Base-by-base conservation (phyloP, 2,888 invertebrate species). In the Caenorhabditis panamensis region DNA sequence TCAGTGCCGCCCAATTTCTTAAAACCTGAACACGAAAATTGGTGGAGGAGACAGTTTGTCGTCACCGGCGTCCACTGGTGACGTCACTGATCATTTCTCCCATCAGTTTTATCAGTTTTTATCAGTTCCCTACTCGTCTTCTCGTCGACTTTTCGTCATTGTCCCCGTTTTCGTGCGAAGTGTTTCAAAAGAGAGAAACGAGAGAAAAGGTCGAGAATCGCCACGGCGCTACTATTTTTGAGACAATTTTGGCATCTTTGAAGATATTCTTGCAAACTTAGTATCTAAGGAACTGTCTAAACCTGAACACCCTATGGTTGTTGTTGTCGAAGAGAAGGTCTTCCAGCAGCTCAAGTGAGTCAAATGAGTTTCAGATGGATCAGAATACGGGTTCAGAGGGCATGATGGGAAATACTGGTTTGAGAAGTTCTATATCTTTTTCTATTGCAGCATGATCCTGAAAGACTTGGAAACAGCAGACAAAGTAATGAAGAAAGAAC, bases 391-490 rank as follows among this genome's bases (percentile, higher is more conserved):
- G 47, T 59, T 28, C 22, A 56, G 11, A 16, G 8, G 37, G 41
- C n/a, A n/a, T n/a, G n/a, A n/a, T n/a, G n/a, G n/a, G n/a, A n/a
- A n/a, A n/a, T n/a, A n/a, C n/a, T n/a, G n/a, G n/a, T n/a, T n/a
- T n/a, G n/a, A n/a, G n/a, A n/a, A n/a, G n/a, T n/a, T n/a, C n/a
- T n/a, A n/a, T n/a, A n/a, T n/a, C n/a, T n/a, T n/a, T n/a, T n/a
- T n/a, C n/a, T n/a, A n/a, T 78, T 86, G 68, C 84, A 89, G 89
- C 54, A 90, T 90, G 89, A 90, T 90, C 58, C 82, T 90, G 66
- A 90, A 90, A 75, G 90, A 90, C 64, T 71, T 90, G 73, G 90
- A 90, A 75, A 90, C 89, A 16, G 87, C 84, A 47, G 90, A 90
- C 73, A 90, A 90, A 67, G 82, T 82, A 56, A 78, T 86, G 77